Percentiles rank a stretch among this genome's conserved stretches.
Conservation (phyloP, 2,797 vertebrate genomes). For the Sebastes alutus region DNA sequence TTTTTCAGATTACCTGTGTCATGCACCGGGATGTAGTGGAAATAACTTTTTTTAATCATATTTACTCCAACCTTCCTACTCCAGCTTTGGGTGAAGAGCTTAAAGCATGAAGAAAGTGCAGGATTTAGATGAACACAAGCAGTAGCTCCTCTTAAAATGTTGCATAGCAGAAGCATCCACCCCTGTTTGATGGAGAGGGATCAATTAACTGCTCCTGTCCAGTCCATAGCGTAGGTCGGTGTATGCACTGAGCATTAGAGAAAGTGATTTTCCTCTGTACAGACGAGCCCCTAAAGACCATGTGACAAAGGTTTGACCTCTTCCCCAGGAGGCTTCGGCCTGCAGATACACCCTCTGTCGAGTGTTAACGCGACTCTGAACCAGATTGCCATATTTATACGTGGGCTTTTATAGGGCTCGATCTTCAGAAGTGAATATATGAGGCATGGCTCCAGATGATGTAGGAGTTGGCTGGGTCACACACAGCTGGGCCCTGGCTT, state of each 20-base stretch:
- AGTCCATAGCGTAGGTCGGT: constrained; percentile 48
- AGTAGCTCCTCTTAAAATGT: background rate
- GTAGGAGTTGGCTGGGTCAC: constrained; percentile 59
- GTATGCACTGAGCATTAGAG: constrained; percentile 39
- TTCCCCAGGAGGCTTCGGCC: constrained; percentile 23
- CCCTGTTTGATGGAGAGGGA: constrained; percentile 13
- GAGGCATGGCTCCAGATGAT: constrained; percentile 62
- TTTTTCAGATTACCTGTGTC: too few relatives aligned
- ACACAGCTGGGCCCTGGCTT: constrained; percentile 66
- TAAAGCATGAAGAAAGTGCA: background rate
- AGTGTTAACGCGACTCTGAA: constrained; percentile 17
- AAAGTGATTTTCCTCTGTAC: constrained; percentile 57
- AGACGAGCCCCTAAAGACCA: constrained; percentile 32
- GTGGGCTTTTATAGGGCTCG: constrained; percentile 5
- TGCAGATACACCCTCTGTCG: constrained; percentile 15
- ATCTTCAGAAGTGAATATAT: constrained; percentile 38
- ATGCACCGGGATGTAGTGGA: too few relatives aligned
- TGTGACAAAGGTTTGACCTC: constrained; percentile 58
- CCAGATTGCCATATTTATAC: constrained; percentile 27
- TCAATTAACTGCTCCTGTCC: constrained; percentile 43
- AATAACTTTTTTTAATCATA: too few relatives aligned
- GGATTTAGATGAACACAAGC: background rate
- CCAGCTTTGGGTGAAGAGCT: background rate
- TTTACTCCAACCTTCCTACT: too few relatives aligned
- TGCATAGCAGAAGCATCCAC: background rate